A percentile compares a stretch with the other conserved stretches of the same genome.
phyloP scores from a whole-genome alignment of 2,113 vertebrate species.

The Ammodytes dubius region DNA sequence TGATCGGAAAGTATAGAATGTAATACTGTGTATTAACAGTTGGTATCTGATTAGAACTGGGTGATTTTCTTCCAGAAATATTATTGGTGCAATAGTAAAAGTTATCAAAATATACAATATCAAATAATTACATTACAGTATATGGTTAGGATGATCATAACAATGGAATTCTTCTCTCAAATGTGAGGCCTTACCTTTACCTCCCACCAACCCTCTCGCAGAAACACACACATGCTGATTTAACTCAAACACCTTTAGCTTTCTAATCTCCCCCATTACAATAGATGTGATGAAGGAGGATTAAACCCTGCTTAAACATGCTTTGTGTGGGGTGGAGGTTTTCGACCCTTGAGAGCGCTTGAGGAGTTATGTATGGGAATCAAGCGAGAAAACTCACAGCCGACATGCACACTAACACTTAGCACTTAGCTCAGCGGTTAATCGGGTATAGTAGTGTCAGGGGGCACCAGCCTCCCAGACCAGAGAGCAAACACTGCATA shows the following conservation, averaged over 20 bases:
- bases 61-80: neutral
- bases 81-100: too few species aligned
- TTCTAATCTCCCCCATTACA: constrained; percentile 49
- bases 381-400: neutral
- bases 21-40: too few species aligned
- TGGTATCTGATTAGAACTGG: neutral
- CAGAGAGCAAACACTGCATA: constrained; percentile 4
- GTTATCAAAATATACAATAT: too few species aligned
- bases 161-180: neutral
- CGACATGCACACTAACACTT: constrained; percentile 3
- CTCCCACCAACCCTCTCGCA: neutral
- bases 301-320: constrained; percentile 40
- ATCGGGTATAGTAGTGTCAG: neutral
- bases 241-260: constrained; percentile 43
- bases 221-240: constrained; percentile 1
- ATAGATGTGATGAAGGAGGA: constrained; percentile 38
- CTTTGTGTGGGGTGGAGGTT: constrained; percentile 46
- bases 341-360: constrained; percentile 17
- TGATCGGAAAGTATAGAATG: too few species aligned
- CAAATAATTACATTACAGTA: neutral
- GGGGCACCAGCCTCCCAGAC: neutral
- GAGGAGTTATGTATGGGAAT: neutral
- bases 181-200: neutral
- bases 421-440: neutral
- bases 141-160: neutral